Conservation (phyloP, 2,797 vertebrate species). For the Phalloptychus januarius region DNA sequence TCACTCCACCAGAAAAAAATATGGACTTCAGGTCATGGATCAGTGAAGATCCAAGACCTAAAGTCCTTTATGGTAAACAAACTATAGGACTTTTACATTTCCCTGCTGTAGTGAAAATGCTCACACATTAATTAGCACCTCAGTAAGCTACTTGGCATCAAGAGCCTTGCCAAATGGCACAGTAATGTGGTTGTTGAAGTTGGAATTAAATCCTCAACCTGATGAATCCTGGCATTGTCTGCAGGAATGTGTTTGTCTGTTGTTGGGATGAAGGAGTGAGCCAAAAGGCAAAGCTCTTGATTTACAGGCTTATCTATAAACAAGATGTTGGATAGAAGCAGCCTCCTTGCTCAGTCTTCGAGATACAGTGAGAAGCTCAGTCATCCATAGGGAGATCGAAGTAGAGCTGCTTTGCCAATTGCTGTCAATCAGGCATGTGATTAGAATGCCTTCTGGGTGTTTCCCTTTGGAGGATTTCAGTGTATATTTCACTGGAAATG, state of each 20-base stretch:
- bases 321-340: not conserved
- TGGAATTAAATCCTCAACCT: conserved; percentile 6
- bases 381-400: not conserved
- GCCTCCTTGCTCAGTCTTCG: not conserved
- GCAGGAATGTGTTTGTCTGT: not conserved
- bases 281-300: conserved; percentile 3
- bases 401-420: not conserved
- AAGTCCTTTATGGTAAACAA: no score
- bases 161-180: not conserved
- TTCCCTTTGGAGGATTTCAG: not conserved
- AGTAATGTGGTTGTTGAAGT: not conserved
- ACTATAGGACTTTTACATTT: not conserved
- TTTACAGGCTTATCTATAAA: not conserved
- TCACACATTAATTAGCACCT: not conserved
- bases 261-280: not conserved
- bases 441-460: not conserved
- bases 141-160: not conserved
- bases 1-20: not conserved
- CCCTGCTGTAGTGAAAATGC: no score
- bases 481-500: not conserved
- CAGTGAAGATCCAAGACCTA: no score
- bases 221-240: not conserved
- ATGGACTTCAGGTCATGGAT: not conserved
- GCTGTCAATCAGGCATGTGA: not conserved
- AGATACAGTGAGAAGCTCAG: not conserved